A percentile compares a stretch with the other conserved stretches of the same genome.
These are phyloP conservation scores for Neosalanx taihuensis DNA, from an alignment of 2,797 vertebrate genomes.

Conservation along the genomic window DNA sequence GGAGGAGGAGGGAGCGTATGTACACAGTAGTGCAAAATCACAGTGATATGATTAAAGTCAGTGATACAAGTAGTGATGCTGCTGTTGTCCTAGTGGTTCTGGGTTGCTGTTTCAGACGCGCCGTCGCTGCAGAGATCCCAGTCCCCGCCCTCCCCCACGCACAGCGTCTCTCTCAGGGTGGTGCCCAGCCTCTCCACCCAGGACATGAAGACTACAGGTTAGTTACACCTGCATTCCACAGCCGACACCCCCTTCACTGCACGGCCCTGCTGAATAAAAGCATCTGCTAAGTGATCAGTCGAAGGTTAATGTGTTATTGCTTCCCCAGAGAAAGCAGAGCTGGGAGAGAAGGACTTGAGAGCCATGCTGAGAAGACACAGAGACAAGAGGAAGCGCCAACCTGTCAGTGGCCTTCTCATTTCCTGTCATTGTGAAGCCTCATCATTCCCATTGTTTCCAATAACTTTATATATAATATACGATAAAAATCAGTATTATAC, in stretches of 20 bases:
- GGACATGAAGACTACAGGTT: slow-evolving; percentile 95
- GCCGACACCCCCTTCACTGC: not conserved
- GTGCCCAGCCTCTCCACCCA: slow-evolving; percentile 89
- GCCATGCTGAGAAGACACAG: slow-evolving; percentile 87
- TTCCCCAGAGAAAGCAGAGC: slow-evolving; percentile 83
- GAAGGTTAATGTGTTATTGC: slow-evolving; percentile 6
- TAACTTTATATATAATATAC: not conserved
- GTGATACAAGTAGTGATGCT: no score
- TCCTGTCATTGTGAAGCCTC: no score
- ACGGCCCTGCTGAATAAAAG: no score
- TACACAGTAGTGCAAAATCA: no score
- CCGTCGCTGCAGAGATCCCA: slow-evolving; percentile 71
- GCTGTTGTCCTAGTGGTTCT: not conserved
- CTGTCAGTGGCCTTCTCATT: slow-evolving; percentile 73
- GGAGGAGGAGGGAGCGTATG: no score
- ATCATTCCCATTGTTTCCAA: no score
- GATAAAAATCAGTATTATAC: no score
- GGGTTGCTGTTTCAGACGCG: slow-evolving; percentile 56
- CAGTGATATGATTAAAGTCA: no score
- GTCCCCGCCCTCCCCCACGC: slow-evolving; percentile 78
- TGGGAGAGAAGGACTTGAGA: slow-evolving; percentile 87
- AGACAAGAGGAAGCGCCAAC: slow-evolving; percentile 91
- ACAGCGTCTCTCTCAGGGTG: slow-evolving; percentile 82
- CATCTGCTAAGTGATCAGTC: no score
- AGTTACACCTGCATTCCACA: slow-evolving; percentile 35